A percentile compares a stretch with the other conserved stretches of the same genome.
Evolutionary conservation across 2,888 invertebrate genomes (phyloP).

Genomic region (Drosophila rellima): DNA sequence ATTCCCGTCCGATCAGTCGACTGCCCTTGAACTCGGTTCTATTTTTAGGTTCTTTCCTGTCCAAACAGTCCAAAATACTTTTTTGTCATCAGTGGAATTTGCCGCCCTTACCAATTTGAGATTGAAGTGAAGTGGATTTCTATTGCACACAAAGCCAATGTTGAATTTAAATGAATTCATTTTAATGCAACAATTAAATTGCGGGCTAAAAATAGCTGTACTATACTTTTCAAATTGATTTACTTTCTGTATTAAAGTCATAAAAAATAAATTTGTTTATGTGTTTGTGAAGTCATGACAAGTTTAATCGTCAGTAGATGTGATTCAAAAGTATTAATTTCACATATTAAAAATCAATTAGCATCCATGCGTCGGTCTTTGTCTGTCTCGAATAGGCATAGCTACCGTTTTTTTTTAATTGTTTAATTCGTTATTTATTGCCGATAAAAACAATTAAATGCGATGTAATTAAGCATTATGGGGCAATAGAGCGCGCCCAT

Average conservation of each 20-base stretch:
- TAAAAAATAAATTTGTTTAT: background rate
- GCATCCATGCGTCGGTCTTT: slow-evolving; percentile 29
- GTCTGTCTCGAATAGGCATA: slow-evolving; percentile 31
- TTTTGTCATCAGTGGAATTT: slow-evolving; percentile 14
- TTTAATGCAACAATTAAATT: slow-evolving; percentile 30
- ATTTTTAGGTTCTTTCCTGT: slow-evolving; percentile 31
- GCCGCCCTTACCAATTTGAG: slow-evolving; percentile 8
- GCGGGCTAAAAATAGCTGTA: slow-evolving; percentile 11
- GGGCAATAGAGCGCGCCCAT: background rate
- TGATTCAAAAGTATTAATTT: background rate
- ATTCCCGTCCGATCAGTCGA: slow-evolving; percentile 4
- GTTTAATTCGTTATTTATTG: slow-evolving; percentile 33
- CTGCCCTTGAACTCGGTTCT: slow-evolving; percentile 49
- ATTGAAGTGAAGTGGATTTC: slow-evolving; percentile 20
- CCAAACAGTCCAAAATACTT: background rate
- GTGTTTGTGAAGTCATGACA: background rate
- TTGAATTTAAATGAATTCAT: slow-evolving; percentile 37
- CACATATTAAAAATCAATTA: slow-evolving; percentile 45
- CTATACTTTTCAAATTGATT: background rate
- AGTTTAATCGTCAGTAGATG: background rate
- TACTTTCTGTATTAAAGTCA: background rate
- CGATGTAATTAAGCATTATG: slow-evolving; percentile 38
- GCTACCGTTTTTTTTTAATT: slow-evolving; percentile 10
- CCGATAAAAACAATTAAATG: slow-evolving; percentile 52
- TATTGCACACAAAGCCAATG: slow-evolving; percentile 31